These are phyloP conservation scores for Rhynchonycteris naso DNA, from an alignment of 2,797 vertebrate genomes.

Conservation along the genomic window DNA sequence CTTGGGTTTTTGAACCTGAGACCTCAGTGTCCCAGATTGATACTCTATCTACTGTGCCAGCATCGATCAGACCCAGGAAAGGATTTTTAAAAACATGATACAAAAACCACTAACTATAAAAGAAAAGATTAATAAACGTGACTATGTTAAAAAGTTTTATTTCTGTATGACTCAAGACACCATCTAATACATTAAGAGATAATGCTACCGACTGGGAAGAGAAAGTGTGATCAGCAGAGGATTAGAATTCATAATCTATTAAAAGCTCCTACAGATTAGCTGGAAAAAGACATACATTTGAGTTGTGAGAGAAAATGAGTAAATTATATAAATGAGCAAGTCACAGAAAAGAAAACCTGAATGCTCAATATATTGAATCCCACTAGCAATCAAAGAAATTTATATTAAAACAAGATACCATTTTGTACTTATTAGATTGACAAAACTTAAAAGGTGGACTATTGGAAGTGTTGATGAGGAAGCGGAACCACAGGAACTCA, in stretches of 20 bases:
- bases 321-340: not conserved
- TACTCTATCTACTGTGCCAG: too few relatives aligned
- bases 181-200: not conserved
- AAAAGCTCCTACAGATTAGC: not conserved
- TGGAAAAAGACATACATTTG: not conserved
- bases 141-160: constrained; percentile 12
- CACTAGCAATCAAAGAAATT: not conserved
- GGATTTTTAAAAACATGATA: not conserved
- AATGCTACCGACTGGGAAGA: not conserved
- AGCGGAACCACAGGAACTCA: constrained; percentile 11
- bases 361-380: not conserved
- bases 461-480: constrained; percentile 17
- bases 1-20: too few relatives aligned
- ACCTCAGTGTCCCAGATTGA: too few relatives aligned
- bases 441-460: not conserved
- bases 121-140: not conserved
- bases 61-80: not conserved
- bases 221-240: not conserved
- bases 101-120: not conserved
- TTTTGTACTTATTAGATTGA: not conserved
- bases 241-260: not conserved
- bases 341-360: constrained; percentile 5
- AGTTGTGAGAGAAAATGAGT: not conserved
- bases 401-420: constrained; percentile 8
- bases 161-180: not conserved